Conservation (phyloP, 2,888 invertebrate species). For the Dione vanillae region DNA sequence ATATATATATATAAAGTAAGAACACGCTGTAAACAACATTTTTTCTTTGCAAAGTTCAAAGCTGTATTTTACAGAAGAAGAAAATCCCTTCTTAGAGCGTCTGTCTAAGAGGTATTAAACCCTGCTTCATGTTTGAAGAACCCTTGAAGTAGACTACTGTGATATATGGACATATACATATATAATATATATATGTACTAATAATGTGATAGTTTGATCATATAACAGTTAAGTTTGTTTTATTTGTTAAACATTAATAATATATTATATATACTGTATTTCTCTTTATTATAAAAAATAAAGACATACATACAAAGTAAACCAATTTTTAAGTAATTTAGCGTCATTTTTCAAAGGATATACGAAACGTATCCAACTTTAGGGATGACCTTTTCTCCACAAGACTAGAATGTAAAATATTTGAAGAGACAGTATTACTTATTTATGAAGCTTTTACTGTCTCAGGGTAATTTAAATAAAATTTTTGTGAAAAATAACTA, state of each 20-base stretch:
- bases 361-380: constrained; percentile 3
- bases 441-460: neutral
- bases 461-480: neutral
- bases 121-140: constrained; percentile 8
- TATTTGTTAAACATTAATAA: too few species aligned
- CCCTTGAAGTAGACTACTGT: neutral
- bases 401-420: constrained; percentile 12
- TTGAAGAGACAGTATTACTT: neutral
- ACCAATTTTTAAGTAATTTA: constrained; percentile 1
- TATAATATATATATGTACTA: neutral
- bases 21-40: constrained; percentile 12
- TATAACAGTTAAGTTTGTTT: neutral
- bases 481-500: too few species aligned
- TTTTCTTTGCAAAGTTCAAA: constrained; percentile 23
- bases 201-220: neutral
- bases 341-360: constrained; percentile 12
- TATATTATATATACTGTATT: too few species aligned
- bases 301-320: neutral
- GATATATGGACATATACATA: neutral
- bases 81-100: constrained; percentile 17
- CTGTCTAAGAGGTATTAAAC: constrained; percentile 16
- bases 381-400: constrained; percentile 8
- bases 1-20: neutral
- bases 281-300: neutral
- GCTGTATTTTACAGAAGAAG: constrained; percentile 11